Conservation (phyloP, 2,113 vertebrate species). For the Perognathus longimembris region DNA sequence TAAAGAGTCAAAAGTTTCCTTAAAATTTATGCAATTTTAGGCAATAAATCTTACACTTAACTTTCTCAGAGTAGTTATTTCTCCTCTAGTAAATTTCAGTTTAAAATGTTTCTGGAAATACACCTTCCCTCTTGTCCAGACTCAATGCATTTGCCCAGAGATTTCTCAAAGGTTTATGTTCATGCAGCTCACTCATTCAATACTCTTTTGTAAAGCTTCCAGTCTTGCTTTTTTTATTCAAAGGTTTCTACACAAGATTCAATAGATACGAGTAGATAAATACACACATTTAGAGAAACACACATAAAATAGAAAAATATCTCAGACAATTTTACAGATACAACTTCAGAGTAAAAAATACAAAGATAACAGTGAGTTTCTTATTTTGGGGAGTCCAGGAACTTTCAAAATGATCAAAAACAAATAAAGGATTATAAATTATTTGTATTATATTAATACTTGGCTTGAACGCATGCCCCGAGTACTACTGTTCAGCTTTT, state of each 20-base stretch:
- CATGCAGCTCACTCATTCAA: neutral
- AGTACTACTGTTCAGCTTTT: no score
- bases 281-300: neutral
- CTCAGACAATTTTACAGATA: neutral
- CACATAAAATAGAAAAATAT: neutral
- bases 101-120: neutral
- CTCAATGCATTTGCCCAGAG: neutral
- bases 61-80: neutral
- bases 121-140: neutral
- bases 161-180: neutral
- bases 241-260: neutral
- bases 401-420: neutral
- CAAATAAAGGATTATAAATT: neutral
- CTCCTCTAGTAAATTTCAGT: neutral
- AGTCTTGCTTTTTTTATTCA: neutral
- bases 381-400: neutral
- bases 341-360: neutral
- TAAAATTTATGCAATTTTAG: neutral
- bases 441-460: no score
- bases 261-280: neutral
- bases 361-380: neutral
- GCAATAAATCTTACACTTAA: neutral
- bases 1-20: conserved; percentile 55
- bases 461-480: no score
- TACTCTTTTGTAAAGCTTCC: neutral